Percentiles rank a stretch among this genome's conserved stretches.
Conservation (phyloP, 1,140 invertebrate species). For the Monochamus saltuarius region DNA sequence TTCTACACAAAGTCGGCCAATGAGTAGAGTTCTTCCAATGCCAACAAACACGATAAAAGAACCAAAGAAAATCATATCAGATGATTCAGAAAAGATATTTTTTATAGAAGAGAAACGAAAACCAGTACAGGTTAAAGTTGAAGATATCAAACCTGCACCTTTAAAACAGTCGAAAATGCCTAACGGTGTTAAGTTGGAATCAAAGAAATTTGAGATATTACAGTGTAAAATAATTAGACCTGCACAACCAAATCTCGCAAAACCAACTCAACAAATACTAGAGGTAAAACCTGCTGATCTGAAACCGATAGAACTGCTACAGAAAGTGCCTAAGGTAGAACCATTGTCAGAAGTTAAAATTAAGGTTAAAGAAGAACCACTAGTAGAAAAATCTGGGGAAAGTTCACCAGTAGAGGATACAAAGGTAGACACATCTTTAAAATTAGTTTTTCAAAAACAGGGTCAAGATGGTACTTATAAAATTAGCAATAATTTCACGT, state of each 20-base stretch:
- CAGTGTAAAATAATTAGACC: slow-evolving; percentile 30
- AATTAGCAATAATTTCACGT: slow-evolving; percentile 43
- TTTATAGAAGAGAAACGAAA: slow-evolving; percentile 54
- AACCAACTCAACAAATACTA: not conserved
- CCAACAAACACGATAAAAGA: slow-evolving; percentile 54
- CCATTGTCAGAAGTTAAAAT: not conserved
- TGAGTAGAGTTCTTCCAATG: slow-evolving; percentile 74
- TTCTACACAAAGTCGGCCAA: slow-evolving; percentile 59
- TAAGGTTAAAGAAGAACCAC: slow-evolving; percentile 12
- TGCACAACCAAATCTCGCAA: not conserved
- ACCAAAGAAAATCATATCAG: slow-evolving; percentile 36
- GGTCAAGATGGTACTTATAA: slow-evolving; percentile 56
- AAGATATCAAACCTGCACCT: slow-evolving; percentile 41
- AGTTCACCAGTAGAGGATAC: slow-evolving; percentile 12
- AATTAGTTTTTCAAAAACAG: slow-evolving; percentile 58
- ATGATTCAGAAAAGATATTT: slow-evolving; percentile 49
- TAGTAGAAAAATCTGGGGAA: not conserved
- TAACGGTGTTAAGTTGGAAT: slow-evolving; percentile 20
- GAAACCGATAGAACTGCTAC: slow-evolving; percentile 1
- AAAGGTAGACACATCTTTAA: slow-evolving; percentile 49
- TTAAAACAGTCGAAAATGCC: slow-evolving; percentile 28
- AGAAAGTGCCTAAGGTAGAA: slow-evolving; percentile 10
- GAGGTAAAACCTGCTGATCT: not conserved
- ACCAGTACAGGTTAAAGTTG: slow-evolving; percentile 55
- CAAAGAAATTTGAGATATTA: slow-evolving; percentile 30